A percentile compares a stretch with the other conserved stretches of the same genome.
phyloP scores from a whole-genome alignment of 2,888 invertebrate genomes.

The Colletes collaris region DNA sequence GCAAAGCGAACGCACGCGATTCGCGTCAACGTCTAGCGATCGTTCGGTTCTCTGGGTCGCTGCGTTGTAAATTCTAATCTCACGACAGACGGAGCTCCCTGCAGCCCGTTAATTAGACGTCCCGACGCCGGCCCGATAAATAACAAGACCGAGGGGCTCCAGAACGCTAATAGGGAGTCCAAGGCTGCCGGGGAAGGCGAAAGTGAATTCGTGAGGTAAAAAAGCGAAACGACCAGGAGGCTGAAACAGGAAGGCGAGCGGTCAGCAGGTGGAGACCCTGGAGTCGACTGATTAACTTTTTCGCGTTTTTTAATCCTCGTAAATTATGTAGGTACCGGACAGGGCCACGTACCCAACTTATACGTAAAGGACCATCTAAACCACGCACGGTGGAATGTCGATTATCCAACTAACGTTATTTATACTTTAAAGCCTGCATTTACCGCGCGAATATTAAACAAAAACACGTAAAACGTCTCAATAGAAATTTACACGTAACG shows the following conservation, averaged over 20 bases:
- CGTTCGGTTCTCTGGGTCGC: too few species aligned
- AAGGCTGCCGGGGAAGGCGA: constrained; percentile 27
- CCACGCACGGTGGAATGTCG: too few species aligned
- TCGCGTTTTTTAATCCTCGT: constrained; percentile 70
- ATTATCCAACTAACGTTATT: too few species aligned
- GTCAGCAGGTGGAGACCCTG: constrained; percentile 43
- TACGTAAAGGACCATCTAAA: too few species aligned
- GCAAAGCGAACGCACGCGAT: too few species aligned
- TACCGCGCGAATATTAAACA: too few species aligned
- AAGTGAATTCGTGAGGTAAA: constrained; percentile 34
- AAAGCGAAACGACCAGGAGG: constrained; percentile 1
- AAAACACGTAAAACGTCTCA: too few species aligned
- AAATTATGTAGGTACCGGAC: constrained; percentile 68
- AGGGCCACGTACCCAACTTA: not conserved
- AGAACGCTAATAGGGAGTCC: constrained; percentile 54
- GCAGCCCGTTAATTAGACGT: constrained; percentile 60
- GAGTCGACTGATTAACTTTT: constrained; percentile 71
- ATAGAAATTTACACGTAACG: too few species aligned
- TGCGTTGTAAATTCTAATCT: constrained; percentile 72
- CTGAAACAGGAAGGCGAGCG: not conserved
- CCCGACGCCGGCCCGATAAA: constrained; percentile 56
- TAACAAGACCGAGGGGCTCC: constrained; percentile 41
- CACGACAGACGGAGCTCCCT: constrained; percentile 46
- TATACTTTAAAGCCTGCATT: too few species aligned
- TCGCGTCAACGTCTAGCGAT: too few species aligned